Evolutionary conservation across 2,888 invertebrate species (phyloP), one percentile per base, ranked within the genome.

Genomic region (Pyrgus malvae): DNA sequence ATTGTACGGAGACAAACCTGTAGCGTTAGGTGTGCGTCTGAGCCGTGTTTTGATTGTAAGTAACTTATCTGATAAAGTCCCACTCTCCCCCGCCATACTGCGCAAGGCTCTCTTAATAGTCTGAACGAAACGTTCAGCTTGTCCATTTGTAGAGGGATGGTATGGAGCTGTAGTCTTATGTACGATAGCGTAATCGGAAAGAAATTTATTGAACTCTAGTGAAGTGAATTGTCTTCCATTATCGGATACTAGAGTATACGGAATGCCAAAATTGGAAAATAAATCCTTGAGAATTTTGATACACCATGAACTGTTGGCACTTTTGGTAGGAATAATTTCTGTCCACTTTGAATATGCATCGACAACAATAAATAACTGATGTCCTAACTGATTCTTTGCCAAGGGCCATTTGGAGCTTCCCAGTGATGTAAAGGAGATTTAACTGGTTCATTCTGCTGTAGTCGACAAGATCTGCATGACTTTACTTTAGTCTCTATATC

Each of bases 111-210:
- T 14, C 9, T 41, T 41, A 5, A 41, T 41, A 2, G 23, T 41
- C 6, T 41, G 41, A 3, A 41, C 41, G 9, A 41, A 41, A 6
- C 41, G 23, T 41, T 41, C 41, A 2, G 25, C 41, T 41, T 41
- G 41, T 2, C 41, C 41, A 41, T 41, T 41, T 4, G 41, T 41
- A 23, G 41, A 11, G 3, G 23, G 41, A 8, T 41, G 41, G 9
- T 41, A 41, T 12, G 41, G 41, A 3, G 41, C 41, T 41, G 40
- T 8, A 14, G 40, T 41, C 6, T 3, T 41, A 41, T 41, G 40
- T 23, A 41, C 8, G 7, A 41, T 41, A n/a, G 23, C 6, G 4
- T 2, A 14, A 8, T 35, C 33, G 8, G 16, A 35, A 35, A 35
- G 33, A 35, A 35, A 35, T 35, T 2, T 12, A 11, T 8, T 35